Evolutionary conservation across 2,797 vertebrate genomes (phyloP).

Genomic region (Thaleichthys pacificus): DNA sequence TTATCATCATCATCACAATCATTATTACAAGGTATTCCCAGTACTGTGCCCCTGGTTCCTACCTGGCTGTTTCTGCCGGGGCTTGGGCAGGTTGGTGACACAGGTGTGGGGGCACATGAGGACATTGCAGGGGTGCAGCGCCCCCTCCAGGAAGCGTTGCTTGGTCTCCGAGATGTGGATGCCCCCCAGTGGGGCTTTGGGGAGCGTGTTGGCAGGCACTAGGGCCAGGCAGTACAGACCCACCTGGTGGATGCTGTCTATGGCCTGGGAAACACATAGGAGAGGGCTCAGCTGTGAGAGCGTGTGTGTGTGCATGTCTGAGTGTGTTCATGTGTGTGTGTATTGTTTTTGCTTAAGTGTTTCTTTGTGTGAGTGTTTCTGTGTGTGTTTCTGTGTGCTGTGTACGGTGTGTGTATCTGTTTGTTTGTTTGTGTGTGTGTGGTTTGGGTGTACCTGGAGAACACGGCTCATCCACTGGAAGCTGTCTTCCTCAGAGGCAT

Average conservation of each 20-base stretch:
- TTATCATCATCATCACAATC: not conserved
- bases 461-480: conserved; percentile 99
- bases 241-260: conserved; percentile 97
- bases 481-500: conserved; percentile 95
- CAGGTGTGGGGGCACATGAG: conserved; percentile 96
- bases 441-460: conserved; percentile 81
- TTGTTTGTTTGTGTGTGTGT: not conserved
- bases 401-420: not conserved
- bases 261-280: conserved; percentile 75
- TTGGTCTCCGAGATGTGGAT: conserved; percentile 96
- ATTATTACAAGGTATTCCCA: not conserved
- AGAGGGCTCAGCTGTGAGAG: no score
- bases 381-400: not conserved
- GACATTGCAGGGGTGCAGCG: conserved; percentile 91
- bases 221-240: conserved; percentile 93
- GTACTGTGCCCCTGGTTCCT: not conserved
- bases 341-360: no score
- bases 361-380: not conserved
- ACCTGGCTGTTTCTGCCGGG: conserved; percentile 95
- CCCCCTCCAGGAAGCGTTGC: conserved; percentile 92
- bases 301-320: no score
- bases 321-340: no score
- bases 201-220: conserved; percentile 94
- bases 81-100: conserved; percentile 94
- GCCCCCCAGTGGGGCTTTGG: conserved; percentile 92